phyloP scores from a whole-genome alignment of 2,113 vertebrate genomes.

The Silurus glanis region DNA sequence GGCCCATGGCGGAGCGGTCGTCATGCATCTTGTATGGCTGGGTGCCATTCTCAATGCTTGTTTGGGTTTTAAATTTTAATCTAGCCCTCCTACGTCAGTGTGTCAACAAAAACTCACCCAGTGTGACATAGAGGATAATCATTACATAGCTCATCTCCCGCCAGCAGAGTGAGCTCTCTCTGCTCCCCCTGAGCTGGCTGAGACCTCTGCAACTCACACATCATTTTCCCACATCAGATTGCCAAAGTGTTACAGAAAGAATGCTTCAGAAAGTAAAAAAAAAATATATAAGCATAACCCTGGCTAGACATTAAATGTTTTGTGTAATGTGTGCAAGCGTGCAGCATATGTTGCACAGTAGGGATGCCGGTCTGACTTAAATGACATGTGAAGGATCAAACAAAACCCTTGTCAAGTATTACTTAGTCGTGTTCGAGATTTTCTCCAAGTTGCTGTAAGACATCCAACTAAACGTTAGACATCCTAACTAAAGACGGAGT shows the following conservation, averaged over 20 bases:
- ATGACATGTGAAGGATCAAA: neutral
- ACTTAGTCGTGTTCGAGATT: neutral
- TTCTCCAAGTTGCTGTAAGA: neutral
- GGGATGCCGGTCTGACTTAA: neutral
- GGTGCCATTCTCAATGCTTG: constrained; percentile 44
- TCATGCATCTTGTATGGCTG: constrained; percentile 51
- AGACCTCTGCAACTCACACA: neutral
- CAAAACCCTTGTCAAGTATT: neutral
- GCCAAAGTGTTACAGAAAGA: neutral
- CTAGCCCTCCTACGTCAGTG: constrained; percentile 33
- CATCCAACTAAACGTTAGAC: neutral
- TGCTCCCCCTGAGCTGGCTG: constrained; percentile 12
- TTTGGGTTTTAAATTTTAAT: constrained; percentile 58
- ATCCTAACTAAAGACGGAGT: neutral
- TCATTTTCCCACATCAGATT: neutral
- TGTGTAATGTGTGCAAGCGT: neutral
- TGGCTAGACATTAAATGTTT: neutral
- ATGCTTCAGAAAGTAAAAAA: neutral
- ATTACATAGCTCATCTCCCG: constrained; percentile 43
- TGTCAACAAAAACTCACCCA: constrained; percentile 42
- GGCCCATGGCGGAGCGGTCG: constrained; percentile 58
- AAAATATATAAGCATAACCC: neutral
- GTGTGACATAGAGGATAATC: constrained; percentile 46
- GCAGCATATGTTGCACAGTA: neutral
- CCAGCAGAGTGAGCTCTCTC: constrained; percentile 25